A percentile compares a stretch with the other conserved stretches of the same genome.
These are phyloP conservation scores for Emydura subglobosa DNA, from an alignment of 2,113 vertebrate genomes.

Conservation along the genomic window DNA sequence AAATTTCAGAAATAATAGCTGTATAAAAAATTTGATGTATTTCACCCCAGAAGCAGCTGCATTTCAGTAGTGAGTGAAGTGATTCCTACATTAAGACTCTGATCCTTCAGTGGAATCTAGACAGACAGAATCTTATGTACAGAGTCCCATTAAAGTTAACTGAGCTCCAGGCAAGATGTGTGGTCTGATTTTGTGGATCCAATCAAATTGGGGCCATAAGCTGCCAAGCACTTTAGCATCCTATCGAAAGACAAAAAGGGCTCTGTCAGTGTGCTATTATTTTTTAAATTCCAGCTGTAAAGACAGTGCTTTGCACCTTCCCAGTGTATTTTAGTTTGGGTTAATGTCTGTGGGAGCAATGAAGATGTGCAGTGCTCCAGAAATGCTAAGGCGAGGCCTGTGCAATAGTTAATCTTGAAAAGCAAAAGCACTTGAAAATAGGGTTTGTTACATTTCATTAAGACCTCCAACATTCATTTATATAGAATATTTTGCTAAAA, in stretches of 20 bases:
- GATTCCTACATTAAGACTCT: background rate
- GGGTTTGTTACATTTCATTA: conserved; percentile 37
- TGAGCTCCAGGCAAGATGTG: fast-evolving
- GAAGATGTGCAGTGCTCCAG: conserved; percentile 65
- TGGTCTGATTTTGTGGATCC: background rate
- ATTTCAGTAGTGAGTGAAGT: background rate
- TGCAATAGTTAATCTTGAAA: conserved; percentile 53
- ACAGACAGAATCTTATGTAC: background rate
- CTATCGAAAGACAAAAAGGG: background rate
- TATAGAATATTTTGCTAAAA: conserved; percentile 4
- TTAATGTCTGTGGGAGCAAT: conserved; percentile 61
- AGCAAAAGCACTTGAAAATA: conserved; percentile 67
- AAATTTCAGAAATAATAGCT: background rate
- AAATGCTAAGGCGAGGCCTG: conserved; percentile 55
- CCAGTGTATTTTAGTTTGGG: background rate
- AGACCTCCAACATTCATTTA: conserved; percentile 31
- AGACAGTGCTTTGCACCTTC: conserved; percentile 25
- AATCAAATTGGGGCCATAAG: background rate
- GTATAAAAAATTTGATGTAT: background rate
- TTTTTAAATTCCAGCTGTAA: conserved; percentile 20
- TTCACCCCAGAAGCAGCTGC: background rate
- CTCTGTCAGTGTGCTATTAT: conserved; percentile 58
- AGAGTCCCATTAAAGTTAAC: background rate
- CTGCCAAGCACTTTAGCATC: conserved; percentile 26
- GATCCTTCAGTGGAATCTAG: background rate